Conservation (phyloP, 2,113 vertebrate species). For the Cephalopterus ornatus region DNA sequence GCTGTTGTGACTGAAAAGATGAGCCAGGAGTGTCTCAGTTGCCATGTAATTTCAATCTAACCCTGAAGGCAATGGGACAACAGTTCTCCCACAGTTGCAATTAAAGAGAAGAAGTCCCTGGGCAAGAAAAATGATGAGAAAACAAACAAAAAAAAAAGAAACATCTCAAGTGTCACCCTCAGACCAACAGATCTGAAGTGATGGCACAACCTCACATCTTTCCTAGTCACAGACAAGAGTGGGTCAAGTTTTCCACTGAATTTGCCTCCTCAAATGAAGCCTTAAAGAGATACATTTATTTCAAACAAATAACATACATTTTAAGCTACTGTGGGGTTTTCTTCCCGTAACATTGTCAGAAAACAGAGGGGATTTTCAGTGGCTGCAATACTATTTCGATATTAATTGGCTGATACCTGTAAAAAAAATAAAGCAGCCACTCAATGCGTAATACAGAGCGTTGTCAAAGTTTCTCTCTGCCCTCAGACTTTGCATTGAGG, state of each 20-base stretch:
- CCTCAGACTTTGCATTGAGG: neutral
- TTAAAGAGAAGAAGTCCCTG: neutral
- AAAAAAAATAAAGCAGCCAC: neutral
- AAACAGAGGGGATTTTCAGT: neutral
- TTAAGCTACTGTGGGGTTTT: neutral
- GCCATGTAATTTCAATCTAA: neutral
- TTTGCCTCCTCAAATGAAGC: neutral
- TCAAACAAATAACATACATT: neutral
- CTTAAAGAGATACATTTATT: neutral
- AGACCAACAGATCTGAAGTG: neutral
- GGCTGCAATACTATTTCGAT: neutral
- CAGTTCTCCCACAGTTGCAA: neutral
- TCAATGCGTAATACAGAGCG: neutral
- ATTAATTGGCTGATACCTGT: neutral
- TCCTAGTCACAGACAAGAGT: neutral
- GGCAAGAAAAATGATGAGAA: neutral
- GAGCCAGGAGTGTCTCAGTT: neutral
- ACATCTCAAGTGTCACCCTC: neutral
- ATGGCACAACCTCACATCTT: accelerated
- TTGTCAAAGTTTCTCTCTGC: neutral
- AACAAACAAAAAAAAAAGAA: neutral
- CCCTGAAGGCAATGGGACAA: neutral
- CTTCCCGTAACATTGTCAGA: neutral
- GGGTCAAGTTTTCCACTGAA: neutral
- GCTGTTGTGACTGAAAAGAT: neutral